Evolutionary conservation across 2,888 invertebrate species (phyloP).

Genomic region (Thysanoteuthis rhombus): DNA sequence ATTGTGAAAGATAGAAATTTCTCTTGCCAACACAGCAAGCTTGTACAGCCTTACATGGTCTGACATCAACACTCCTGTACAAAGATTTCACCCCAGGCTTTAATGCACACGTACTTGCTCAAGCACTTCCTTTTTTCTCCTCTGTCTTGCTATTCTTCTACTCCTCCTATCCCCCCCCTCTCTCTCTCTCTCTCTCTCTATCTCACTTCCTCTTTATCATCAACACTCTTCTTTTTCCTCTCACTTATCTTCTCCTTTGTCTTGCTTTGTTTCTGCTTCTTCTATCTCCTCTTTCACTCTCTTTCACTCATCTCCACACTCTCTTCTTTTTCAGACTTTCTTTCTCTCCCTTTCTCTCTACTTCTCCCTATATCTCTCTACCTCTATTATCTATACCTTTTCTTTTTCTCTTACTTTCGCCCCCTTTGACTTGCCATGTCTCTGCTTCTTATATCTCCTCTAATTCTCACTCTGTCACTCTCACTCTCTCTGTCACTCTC

Average conservation of each 20-base stretch:
- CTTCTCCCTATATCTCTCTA: too few relatives aligned
- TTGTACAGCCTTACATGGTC: neutral
- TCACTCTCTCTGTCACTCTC: neutral
- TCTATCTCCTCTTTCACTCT: neutral
- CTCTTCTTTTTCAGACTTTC: too few relatives aligned
- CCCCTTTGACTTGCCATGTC: neutral
- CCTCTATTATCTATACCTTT: too few relatives aligned
- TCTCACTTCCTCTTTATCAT: too few relatives aligned
- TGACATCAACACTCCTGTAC: neutral
- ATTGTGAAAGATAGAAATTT: neutral
- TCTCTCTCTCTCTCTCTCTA: too few relatives aligned
- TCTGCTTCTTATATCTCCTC: neutral
- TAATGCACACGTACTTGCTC: too few relatives aligned
- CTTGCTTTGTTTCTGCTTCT: neutral
- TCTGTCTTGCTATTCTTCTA: too few relatives aligned
- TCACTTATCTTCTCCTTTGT: neutral
- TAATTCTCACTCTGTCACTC: neutral
- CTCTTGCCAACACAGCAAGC: neutral
- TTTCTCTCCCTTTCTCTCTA: too few relatives aligned
- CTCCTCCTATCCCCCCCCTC: too few relatives aligned
- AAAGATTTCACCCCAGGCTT: neutral
- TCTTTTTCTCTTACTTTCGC: neutral
- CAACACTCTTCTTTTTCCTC: too few relatives aligned
- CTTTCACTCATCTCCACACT: neutral
- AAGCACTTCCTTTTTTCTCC: too few relatives aligned